Evolutionary conservation across 2,888 invertebrate species (phyloP).

Genomic region (Lypha dubia): DNA sequence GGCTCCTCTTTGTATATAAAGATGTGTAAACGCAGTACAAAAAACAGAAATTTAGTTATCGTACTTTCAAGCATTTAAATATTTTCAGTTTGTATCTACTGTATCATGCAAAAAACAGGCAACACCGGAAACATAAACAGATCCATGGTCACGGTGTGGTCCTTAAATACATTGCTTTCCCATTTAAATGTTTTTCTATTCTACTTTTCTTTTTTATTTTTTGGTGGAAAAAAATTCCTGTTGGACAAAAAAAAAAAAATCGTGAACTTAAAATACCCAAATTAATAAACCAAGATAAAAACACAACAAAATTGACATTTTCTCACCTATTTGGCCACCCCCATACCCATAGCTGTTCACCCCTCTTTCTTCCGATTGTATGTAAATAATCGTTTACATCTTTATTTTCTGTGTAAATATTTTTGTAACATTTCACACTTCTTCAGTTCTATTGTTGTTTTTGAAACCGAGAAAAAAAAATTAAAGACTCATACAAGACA

Average conservation of each 20-base stretch:
- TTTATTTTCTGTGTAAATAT: slow-evolving; percentile 80
- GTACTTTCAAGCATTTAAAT: slow-evolving; percentile 8
- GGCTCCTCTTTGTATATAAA: background rate
- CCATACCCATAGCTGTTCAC: background rate
- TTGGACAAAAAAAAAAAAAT: too few relatives aligned
- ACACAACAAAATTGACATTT: slow-evolving; percentile 57
- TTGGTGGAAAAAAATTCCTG: slow-evolving; percentile 7
- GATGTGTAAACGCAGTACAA: background rate
- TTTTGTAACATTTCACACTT: slow-evolving; percentile 78
- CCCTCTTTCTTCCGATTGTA: slow-evolving; percentile 46
- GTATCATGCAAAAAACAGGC: slow-evolving; percentile 11
- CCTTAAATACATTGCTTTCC: slow-evolving; percentile 27
- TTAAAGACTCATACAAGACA: slow-evolving; percentile 45
- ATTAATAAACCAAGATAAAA: slow-evolving; percentile 66
- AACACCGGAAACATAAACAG: slow-evolving; percentile 59
- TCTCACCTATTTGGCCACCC: slow-evolving; percentile 27
- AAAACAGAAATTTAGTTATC: background rate
- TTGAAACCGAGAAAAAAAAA: slow-evolving; percentile 38
- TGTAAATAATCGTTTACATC: slow-evolving; percentile 72
- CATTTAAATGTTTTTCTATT: slow-evolving; percentile 14
- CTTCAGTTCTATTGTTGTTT: slow-evolving; percentile 63
- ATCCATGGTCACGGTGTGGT: slow-evolving; percentile 59
- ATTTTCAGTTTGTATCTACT: background rate
- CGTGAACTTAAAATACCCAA: slow-evolving; percentile 47
- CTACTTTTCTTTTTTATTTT: too few relatives aligned